Percentiles rank a stretch among this genome's conserved stretches.
Conservation (phyloP, 2,888 invertebrate genomes). For the Lasioglossum villosulum region DNA sequence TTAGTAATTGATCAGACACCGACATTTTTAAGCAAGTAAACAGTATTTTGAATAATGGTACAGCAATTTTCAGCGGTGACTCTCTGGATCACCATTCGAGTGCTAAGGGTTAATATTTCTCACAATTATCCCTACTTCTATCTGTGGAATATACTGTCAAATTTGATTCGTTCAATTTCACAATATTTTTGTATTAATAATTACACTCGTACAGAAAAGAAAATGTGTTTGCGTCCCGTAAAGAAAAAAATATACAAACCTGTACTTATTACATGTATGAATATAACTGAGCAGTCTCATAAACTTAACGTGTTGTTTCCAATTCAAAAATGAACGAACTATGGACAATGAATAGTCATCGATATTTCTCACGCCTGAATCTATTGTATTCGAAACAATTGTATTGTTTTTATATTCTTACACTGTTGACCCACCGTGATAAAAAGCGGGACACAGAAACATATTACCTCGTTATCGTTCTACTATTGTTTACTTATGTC, state of each 20-base stretch:
- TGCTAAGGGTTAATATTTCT: too few species aligned
- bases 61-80: too few species aligned
- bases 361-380: not conserved
- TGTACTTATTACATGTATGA: conserved; percentile 38
- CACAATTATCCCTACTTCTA: too few species aligned
- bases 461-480: conserved; percentile 48
- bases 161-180: not conserved
- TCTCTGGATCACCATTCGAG: too few species aligned
- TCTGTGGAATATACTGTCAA: too few species aligned
- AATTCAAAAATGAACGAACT: not conserved
- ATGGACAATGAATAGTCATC: not conserved
- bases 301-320: not conserved
- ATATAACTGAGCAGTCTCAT: not conserved
- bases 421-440: not conserved
- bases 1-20: too few species aligned
- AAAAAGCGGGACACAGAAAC: conserved; percentile 14
- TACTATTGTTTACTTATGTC: conserved; percentile 49
- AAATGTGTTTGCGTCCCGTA: not conserved
- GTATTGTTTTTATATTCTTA: not conserved
- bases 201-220: not conserved
- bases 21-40: too few species aligned
- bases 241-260: conserved; percentile 1
- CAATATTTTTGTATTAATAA: not conserved
- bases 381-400: not conserved
- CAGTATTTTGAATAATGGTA: too few species aligned